phyloP scores from a whole-genome alignment of 2,113 vertebrate species.

The Cyanoramphus novaezelandiae region DNA sequence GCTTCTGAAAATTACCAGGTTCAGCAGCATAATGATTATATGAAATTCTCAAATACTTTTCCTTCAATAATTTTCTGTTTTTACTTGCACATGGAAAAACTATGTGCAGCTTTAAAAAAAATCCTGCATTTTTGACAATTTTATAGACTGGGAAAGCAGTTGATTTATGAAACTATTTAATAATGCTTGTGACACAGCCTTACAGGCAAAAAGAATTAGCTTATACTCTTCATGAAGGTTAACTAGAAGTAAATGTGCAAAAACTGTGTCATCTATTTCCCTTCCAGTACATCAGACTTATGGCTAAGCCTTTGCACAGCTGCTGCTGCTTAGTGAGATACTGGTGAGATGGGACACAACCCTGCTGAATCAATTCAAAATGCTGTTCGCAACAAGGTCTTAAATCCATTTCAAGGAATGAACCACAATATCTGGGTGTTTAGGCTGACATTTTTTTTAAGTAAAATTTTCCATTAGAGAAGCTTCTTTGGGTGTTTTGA shows the following conservation, averaged over 20 bases:
- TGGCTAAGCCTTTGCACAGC: not conserved
- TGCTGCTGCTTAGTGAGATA: not conserved
- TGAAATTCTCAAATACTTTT: not conserved
- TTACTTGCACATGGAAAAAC: not conserved
- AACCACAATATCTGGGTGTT: not conserved
- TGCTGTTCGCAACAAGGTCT: not conserved
- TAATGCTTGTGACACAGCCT: not conserved
- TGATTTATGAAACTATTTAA: not conserved
- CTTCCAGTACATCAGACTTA: not conserved
- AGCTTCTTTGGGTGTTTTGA: not conserved
- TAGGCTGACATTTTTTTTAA: not conserved
- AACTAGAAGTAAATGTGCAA: not conserved
- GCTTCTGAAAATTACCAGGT: not conserved
- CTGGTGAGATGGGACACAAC: not conserved
- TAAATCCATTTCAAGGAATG: not conserved
- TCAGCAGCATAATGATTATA: not conserved
- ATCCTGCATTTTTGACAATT: not conserved
- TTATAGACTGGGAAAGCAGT: not conserved
- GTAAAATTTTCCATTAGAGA: not conserved
- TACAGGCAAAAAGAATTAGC: not conserved
- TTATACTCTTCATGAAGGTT: not conserved
- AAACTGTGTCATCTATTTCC: not conserved
- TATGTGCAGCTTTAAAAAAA: accelerated
- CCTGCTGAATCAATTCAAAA: not conserved
- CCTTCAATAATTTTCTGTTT: not conserved